phyloP scores from a whole-genome alignment of 2,888 invertebrate genomes.

The Perizoma flavofasciatum region DNA sequence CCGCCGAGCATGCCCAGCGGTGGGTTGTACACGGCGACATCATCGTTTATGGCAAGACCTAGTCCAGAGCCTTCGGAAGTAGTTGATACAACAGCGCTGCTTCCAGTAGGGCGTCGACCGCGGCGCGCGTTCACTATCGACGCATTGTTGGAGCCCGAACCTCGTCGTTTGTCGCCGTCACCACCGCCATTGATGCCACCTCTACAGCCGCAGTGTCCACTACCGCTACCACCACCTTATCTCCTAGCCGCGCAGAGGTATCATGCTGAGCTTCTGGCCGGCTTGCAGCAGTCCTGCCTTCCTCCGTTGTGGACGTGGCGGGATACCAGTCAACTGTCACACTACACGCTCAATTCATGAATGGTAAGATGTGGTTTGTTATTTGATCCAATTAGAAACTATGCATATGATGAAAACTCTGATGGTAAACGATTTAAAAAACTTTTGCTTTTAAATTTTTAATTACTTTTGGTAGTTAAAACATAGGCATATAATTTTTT shows the following conservation, averaged over 20 bases:
- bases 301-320: conserved; percentile 80
- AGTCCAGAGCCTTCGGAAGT: conserved; percentile 62
- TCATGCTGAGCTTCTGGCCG: conserved; percentile 77
- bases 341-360: conserved; percentile 82
- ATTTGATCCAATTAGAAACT: not conserved
- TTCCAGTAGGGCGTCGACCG: conserved; percentile 58
- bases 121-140: conserved; percentile 67
- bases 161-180: conserved; percentile 54
- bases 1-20: conserved; percentile 82
- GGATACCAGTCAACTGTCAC: conserved; percentile 77
- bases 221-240: conserved; percentile 73
- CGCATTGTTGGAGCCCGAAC: conserved; percentile 65
- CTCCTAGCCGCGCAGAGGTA: conserved; percentile 76
- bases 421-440: too few species aligned
- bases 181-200: conserved; percentile 50
- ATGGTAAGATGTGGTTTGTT: conserved; percentile 61
- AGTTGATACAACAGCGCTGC: conserved; percentile 57
- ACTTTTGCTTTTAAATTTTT: too few species aligned
- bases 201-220: conserved; percentile 65
- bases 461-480: too few species aligned
- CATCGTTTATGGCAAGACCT: conserved; percentile 72
- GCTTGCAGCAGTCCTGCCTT: conserved; percentile 74
- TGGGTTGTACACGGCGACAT: conserved; percentile 78
- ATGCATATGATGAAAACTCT: too few species aligned
- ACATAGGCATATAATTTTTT: too few species aligned